Conservation (phyloP, 2,797 vertebrate genomes). For the Ptychobarbus kaznakovi region DNA sequence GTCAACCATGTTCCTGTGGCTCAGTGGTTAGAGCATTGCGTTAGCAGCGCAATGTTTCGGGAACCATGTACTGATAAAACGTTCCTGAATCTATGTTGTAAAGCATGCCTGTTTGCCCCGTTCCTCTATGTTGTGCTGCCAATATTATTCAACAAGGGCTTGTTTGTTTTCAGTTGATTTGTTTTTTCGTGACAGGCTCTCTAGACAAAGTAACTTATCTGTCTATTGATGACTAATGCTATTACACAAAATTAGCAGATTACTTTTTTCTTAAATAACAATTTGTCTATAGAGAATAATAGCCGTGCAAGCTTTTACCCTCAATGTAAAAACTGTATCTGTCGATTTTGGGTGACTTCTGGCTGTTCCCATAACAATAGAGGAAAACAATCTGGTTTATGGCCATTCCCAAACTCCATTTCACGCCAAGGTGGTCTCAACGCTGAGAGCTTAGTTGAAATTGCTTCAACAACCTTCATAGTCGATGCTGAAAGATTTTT, state of each 20-base stretch:
- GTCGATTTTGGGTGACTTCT: conserved; percentile 26
- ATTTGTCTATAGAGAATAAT: not conserved
- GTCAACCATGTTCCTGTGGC: too few relatives aligned
- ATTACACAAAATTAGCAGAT: not conserved
- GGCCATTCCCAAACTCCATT: conserved; percentile 27
- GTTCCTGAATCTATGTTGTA: too few relatives aligned
- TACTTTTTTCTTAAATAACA: not conserved
- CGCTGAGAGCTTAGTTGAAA: conserved; percentile 15
- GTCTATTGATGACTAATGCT: not conserved
- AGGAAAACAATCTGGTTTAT: conserved; percentile 20
- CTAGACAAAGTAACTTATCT: not conserved
- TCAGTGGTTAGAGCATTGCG: too few relatives aligned
- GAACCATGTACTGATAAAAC: too few relatives aligned
- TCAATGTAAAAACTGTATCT: conserved; percentile 15
- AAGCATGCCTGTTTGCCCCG: not conserved
- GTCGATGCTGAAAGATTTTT: conserved; percentile 1
- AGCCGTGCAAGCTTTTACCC: not conserved
- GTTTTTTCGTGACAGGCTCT: not conserved
- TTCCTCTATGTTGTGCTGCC: not conserved
- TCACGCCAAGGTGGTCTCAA: conserved; percentile 30
- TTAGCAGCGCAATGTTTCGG: too few relatives aligned
- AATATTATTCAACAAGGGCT: not conserved
- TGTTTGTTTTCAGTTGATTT: not conserved
- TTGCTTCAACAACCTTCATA: conserved; percentile 35
- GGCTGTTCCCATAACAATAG: conserved; percentile 13